phyloP scores from a whole-genome alignment of 2,888 invertebrate species.

The Dicranocentrus wangi region DNA sequence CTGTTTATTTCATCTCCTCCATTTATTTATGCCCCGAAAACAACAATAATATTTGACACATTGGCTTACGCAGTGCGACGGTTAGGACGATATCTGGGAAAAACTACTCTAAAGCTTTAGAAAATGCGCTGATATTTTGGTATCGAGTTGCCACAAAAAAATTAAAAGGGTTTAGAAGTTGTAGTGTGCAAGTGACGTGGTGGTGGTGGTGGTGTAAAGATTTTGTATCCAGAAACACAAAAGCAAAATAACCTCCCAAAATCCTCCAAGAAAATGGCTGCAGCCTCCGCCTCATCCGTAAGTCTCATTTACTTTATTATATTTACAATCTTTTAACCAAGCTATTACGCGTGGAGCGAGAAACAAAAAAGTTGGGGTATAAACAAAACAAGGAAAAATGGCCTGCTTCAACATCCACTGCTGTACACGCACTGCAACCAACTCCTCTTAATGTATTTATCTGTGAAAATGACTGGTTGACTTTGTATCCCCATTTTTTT shows the following conservation, averaged over 20 bases:
- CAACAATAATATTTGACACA: no score
- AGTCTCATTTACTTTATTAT: constrained; percentile 35
- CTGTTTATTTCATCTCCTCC: no score
- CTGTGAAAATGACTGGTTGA: not conserved
- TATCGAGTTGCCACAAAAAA: not conserved
- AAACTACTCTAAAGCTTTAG: no score
- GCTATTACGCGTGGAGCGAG: not conserved
- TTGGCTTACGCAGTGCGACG: no score
- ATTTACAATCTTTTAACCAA: constrained; percentile 7
- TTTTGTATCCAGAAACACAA: not conserved
- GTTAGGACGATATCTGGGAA: no score
- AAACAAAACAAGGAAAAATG: constrained; percentile 7
- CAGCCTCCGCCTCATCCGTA: constrained; percentile 52
- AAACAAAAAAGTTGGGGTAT: not conserved
- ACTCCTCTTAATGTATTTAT: constrained; percentile 7
- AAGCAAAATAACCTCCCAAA: not conserved
- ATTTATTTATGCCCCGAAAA: no score
- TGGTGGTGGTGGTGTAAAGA: constrained; percentile 4
- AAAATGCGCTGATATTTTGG: not conserved
- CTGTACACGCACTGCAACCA: no score
- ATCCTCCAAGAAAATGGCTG: constrained; percentile 43
- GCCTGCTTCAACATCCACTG: no score
- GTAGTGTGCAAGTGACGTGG: not conserved
- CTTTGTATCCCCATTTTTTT: not conserved
- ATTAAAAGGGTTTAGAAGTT: not conserved